Evolutionary conservation across 2,113 vertebrate species (phyloP).

Genomic region (Cyprinus carpio): DNA sequence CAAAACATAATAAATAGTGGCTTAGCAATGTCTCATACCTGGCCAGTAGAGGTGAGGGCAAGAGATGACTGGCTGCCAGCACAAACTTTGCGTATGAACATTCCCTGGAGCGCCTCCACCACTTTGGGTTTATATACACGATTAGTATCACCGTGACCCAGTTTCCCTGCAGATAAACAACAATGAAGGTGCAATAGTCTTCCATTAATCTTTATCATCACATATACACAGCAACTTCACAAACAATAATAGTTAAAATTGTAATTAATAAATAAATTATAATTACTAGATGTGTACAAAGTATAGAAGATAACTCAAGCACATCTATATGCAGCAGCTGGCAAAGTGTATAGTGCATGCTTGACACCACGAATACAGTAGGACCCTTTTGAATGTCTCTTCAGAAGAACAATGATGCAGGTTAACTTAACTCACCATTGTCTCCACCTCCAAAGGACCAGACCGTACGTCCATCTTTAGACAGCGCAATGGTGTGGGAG

Average conservation of each 20-base stretch:
- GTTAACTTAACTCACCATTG: conserved; percentile 68
- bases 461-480: conserved; percentile 80
- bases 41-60: conserved; percentile 80
- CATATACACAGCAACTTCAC: background rate
- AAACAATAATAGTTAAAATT: too few relatives aligned
- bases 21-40: conserved; percentile 65
- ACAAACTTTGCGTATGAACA: conserved; percentile 81
- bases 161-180: conserved; percentile 71
- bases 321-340: background rate
- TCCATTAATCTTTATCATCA: background rate
- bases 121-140: conserved; percentile 81
- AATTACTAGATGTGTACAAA: background rate
- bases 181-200: background rate
- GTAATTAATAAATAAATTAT: too few relatives aligned
- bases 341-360: background rate
- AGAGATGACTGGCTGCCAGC: conserved; percentile 81
- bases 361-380: background rate
- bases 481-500: conserved; percentile 80
- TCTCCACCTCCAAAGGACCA: conserved; percentile 84
- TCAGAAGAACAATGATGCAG: background rate
- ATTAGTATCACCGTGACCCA: conserved; percentile 82
- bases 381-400: background rate
- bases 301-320: background rate
- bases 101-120: conserved; percentile 78
- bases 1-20: background rate